Base-by-base conservation (phyloP, 1,140 invertebrate genomes). In the Atta texana region DNA sequence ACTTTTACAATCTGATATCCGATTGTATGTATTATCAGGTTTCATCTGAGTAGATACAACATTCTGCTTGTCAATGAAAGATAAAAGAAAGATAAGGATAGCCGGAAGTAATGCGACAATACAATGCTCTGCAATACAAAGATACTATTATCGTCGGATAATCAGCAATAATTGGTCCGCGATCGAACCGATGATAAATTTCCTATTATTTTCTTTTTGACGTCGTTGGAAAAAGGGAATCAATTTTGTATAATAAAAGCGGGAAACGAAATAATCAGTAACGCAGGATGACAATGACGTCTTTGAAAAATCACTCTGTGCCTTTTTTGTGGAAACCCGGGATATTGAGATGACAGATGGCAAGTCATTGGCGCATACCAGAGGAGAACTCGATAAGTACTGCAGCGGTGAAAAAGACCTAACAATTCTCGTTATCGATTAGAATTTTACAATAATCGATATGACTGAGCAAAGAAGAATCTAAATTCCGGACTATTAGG, bases 271-370 rank as follows among this genome's bases (percentile, higher is more conserved):
- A 84, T 61, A 74, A 74, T 84, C 80, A 24, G 55, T 28, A 49
- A 61, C 61, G 28, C 18, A 28, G 28, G 63, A 44, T 55, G 28
- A 82, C 24, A 53, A 49, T 34, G n/a, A 39, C 14, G n/a, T 39
- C 24, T 61, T 51, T 84, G 55, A 75, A 84, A 84, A 84, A 75
- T 84, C 55, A 21, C 8, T 24, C 18, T 18, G 55, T 74, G 7
- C 18, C 31, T 49, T 59, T 82, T 72, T 72, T 18, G 16, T 66
- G 39, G 4, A 74, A 34, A 84, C 49, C 24, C 55, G 24, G 24
- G 28, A 72, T 28, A 74, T 49, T 39, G 59, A 21, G 53, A 57
- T 59, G 78, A 74, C 80, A 84, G 80, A 84, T 84, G 80, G 68
- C 49, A 18, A 81, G 31, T 39, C 28, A 28, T 39, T 24, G 34